Conservation (phyloP, 2,113 vertebrate species). For the Tauraco erythrolophus region DNA sequence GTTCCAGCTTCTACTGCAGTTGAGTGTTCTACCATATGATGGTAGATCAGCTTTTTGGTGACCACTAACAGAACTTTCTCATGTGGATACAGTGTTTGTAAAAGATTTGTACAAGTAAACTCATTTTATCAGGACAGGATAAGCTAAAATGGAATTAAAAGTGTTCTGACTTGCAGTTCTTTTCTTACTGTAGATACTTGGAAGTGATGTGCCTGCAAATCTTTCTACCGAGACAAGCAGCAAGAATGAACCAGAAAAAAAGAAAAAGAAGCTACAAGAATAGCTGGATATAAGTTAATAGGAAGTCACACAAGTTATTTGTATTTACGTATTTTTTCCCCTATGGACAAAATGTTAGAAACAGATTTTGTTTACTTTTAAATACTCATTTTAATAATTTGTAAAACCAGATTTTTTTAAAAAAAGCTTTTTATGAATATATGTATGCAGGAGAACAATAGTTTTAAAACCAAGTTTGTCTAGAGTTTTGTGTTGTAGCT, state of each 20-base stretch:
- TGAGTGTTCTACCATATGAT: not conserved
- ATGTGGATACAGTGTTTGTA: not conserved
- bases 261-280: slow-evolving; percentile 84
- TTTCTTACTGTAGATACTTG: slow-evolving; percentile 80
- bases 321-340: not conserved
- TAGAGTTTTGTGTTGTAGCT: not conserved
- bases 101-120: not conserved
- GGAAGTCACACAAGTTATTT: not conserved
- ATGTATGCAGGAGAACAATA: not conserved
- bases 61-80: not conserved
- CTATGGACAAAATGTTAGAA: not conserved
- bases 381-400: slow-evolving; percentile 56
- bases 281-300: slow-evolving; percentile 58
- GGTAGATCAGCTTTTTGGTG: not conserved
- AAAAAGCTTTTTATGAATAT: not conserved
- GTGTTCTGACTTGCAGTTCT: not conserved
- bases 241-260: slow-evolving; percentile 80
- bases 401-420: slow-evolving; percentile 3
- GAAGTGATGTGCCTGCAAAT: slow-evolving; percentile 64
- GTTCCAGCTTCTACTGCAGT: not conserved
- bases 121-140: not conserved
- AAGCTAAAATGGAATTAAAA: not conserved
- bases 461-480: not conserved
- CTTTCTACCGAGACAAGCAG: not conserved
- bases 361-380: slow-evolving; percentile 37